Percentiles rank a stretch among this genome's conserved stretches.
phyloP scores from a whole-genome alignment of 1,140 invertebrate species.

The Microplitis mediator region DNA sequence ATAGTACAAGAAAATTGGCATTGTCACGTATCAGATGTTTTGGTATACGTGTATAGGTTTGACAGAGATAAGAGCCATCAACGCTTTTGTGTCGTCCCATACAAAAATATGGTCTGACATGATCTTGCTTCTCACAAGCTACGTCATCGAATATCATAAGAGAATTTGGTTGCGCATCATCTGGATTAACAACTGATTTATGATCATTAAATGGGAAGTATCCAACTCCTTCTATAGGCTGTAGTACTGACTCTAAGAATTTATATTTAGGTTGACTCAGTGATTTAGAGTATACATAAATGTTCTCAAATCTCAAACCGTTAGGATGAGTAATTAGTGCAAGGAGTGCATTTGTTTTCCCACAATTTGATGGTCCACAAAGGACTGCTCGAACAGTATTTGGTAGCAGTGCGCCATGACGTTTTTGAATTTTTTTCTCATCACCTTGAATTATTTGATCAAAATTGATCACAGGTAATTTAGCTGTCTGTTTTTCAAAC shows the following conservation, averaged over 20 bases:
- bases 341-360: neutral
- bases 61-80: neutral
- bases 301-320: slow-evolving; percentile 17
- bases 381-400: slow-evolving; percentile 1
- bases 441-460: too few relatives aligned
- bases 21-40: too few relatives aligned
- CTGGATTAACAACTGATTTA: too few relatives aligned
- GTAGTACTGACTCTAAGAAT: neutral
- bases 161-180: too few relatives aligned
- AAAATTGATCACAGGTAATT: too few relatives aligned
- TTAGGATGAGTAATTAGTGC: slow-evolving; percentile 5
- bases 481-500: too few relatives aligned
- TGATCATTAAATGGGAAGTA: too few relatives aligned
- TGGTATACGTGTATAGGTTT: too few relatives aligned
- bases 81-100: neutral
- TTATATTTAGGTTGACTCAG: too few relatives aligned
- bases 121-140: neutral
- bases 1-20: too few relatives aligned
- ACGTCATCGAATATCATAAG: neutral
- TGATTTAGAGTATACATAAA: slow-evolving; percentile 8
- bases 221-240: too few relatives aligned
- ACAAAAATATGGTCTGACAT: slow-evolving; percentile 1
- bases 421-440: neutral
- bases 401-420: neutral
- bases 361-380: slow-evolving; percentile 6